Percentiles rank a stretch among this genome's conserved stretches.
Conservation (phyloP, 2,113 vertebrate species). For the Phyllostomus discolor region DNA sequence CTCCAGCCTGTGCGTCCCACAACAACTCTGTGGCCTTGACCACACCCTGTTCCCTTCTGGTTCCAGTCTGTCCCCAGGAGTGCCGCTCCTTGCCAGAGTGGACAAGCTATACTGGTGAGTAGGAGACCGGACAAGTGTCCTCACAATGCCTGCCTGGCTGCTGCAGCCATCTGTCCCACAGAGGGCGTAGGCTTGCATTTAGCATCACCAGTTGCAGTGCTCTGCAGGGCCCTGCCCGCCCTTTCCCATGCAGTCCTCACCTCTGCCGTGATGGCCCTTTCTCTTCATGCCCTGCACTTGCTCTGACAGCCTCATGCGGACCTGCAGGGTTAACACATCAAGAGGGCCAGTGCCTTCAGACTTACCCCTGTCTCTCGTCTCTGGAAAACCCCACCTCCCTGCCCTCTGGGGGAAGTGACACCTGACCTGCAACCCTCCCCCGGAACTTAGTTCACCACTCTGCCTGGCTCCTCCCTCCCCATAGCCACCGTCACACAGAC, state of each 20-base stretch:
- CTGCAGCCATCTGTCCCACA: accelerated
- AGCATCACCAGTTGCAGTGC: not conserved
- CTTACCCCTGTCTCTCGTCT: not conserved
- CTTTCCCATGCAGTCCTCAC: not conserved
- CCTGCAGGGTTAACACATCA: not conserved
- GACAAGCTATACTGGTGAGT: not conserved
- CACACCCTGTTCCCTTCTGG: not conserved
- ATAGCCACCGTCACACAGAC: not conserved
- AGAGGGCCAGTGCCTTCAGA: not conserved
- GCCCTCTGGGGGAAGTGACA: not conserved
- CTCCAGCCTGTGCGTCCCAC: not conserved
- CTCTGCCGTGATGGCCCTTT: not conserved
- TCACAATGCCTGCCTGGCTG: not conserved
- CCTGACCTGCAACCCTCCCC: no score
- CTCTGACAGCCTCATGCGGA: not conserved
- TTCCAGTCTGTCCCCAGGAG: not conserved
- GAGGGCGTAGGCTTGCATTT: not conserved
- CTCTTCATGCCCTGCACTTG: not conserved
- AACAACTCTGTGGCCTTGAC: not conserved
- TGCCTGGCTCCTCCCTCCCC: not conserved
- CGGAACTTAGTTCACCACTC: not conserved
- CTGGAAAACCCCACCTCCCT: not conserved
- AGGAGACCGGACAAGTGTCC: not conserved
- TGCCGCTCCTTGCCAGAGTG: not conserved
- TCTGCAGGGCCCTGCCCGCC: not conserved